These are phyloP conservation scores for Dendrolimus houi DNA, from an alignment of 2,888 invertebrate genomes.

Conservation along the genomic window DNA sequence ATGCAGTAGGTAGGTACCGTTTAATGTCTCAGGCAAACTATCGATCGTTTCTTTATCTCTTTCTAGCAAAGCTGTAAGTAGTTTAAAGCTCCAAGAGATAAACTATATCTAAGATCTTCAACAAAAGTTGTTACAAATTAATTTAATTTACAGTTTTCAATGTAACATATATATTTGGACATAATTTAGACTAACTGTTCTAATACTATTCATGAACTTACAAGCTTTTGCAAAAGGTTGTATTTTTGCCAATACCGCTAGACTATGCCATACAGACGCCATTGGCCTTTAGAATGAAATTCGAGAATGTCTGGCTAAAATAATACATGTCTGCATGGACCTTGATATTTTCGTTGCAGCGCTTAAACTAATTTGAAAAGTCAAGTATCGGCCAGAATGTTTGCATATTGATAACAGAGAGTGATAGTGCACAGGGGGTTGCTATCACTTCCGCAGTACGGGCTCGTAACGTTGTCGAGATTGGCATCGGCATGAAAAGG, in stretches of 20 bases:
- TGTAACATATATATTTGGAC: background rate
- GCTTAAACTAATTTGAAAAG: conserved; percentile 1
- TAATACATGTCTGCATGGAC: no score
- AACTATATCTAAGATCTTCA: background rate
- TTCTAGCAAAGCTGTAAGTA: conserved; percentile 56
- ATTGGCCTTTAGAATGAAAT: no score
- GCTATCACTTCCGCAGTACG: conserved; percentile 14
- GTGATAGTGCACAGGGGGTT: conserved; percentile 3
- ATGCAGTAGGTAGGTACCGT: conserved; percentile 62
- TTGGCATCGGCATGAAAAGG: conserved; percentile 12
- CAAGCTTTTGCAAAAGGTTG: no score
- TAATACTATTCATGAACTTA: background rate
- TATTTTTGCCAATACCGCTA: no score
- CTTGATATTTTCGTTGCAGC: no score
- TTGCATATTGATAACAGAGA: conserved; percentile 15
- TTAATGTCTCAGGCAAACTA: conserved; percentile 68
- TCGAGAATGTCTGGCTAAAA: no score
- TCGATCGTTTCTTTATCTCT: conserved; percentile 69
- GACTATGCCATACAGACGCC: no score
- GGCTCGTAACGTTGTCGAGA: conserved; percentile 16
- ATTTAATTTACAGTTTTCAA: no score
- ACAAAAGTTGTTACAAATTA: background rate
- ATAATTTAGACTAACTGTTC: conserved; percentile 4
- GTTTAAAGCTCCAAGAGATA: conserved; percentile 10
- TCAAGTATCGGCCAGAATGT: conserved; percentile 11